A percentile compares a stretch with the other conserved stretches of the same genome.
These are phyloP conservation scores for Scrobipalpa atriplicella DNA, from an alignment of 2,888 invertebrate species.

Conservation along the genomic window DNA sequence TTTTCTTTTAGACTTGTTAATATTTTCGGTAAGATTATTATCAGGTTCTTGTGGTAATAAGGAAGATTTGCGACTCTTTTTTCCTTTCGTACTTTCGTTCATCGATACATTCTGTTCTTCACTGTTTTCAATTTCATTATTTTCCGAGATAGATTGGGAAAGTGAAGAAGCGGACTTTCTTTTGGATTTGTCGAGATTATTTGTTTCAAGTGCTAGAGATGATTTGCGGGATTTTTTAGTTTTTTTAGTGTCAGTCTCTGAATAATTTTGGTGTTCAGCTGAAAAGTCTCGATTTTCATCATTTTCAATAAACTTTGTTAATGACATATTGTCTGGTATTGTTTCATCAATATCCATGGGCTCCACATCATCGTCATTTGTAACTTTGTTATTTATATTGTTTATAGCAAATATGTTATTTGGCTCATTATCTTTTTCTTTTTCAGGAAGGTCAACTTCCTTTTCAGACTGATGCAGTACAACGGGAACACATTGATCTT, in stretches of 20 bases:
- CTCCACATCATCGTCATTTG: constrained; percentile 56
- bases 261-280: not conserved
- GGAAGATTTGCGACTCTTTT: not conserved
- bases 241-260: not conserved
- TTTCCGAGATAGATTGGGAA: not conserved
- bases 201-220: not conserved
- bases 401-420: constrained; percentile 24
- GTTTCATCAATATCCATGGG: constrained; percentile 78
- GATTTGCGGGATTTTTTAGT: not conserved
- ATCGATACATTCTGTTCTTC: not conserved
- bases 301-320: constrained; percentile 40
- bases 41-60: constrained; percentile 3
- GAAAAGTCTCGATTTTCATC: not conserved
- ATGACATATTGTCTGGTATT: constrained; percentile 57
- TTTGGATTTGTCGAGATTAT: not conserved
- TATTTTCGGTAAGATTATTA: constrained; percentile 30
- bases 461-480: constrained; percentile 45
- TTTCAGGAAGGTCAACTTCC: constrained; percentile 21
- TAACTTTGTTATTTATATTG: constrained; percentile 25
- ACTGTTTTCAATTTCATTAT: not conserved
- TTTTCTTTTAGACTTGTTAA: constrained; percentile 39
- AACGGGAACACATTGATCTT: constrained; percentile 71
- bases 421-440: constrained; percentile 29
- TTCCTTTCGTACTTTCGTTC: not conserved
- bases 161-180: not conserved